These are phyloP conservation scores for Nephotettix cincticeps DNA, from an alignment of 1,140 invertebrate species.

Conservation along the genomic window DNA sequence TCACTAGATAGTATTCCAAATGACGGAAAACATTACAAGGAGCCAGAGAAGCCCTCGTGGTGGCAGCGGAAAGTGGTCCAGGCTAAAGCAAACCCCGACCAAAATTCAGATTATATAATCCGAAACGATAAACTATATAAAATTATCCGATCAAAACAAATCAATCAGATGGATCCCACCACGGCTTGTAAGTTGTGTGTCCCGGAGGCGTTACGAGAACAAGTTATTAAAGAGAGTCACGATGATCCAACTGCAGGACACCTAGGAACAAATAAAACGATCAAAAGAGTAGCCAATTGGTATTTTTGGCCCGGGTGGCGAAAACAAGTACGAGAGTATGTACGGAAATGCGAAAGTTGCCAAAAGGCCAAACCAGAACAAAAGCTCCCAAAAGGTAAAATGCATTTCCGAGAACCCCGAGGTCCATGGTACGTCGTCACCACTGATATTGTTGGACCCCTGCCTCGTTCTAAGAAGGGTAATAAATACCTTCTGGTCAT, in stretches of 20 bases:
- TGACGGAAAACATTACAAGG: neutral
- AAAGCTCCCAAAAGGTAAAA: neutral
- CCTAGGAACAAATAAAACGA: conserved; percentile 45
- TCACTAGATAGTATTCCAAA: neutral
- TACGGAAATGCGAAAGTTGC: conserved; percentile 37
- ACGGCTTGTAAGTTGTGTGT: neutral
- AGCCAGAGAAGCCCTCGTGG: neutral
- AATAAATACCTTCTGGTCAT: conserved; percentile 45
- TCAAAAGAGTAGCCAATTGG: conserved; percentile 31
- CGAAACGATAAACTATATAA: neutral
- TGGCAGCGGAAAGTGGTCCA: neutral
- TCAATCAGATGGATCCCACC: neutral
- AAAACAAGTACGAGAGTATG: conserved; percentile 33
- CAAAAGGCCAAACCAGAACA: neutral
- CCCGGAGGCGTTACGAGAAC: neutral
- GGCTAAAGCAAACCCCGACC: neutral
- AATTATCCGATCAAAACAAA: neutral
- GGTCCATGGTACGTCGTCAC: conserved; percentile 36
- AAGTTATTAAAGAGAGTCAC: conserved; percentile 37
- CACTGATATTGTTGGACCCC: conserved; percentile 48
- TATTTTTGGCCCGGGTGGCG: conserved; percentile 30
- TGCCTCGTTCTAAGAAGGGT: conserved; percentile 43
- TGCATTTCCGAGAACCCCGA: neutral
- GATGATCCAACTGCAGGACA: conserved; percentile 43
- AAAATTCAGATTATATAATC: neutral